A percentile compares a stretch with the other conserved stretches of the same genome.
Conservation (phyloP, 2,888 invertebrate genomes). For the Conchocele bisecta region DNA sequence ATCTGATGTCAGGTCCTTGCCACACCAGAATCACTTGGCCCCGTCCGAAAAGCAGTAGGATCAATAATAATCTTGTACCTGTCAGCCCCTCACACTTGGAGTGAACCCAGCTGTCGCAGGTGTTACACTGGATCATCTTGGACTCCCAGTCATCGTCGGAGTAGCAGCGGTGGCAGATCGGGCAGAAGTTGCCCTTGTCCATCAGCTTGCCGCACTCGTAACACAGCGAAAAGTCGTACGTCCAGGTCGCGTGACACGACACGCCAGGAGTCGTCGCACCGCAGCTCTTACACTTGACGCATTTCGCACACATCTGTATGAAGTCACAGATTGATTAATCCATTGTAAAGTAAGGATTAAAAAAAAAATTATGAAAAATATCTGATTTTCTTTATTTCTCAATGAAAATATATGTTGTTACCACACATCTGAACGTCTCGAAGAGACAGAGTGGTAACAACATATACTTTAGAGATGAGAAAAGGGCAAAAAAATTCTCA, state of each 20-base stretch:
- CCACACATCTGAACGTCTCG: too few relatives aligned
- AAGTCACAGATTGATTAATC: too few relatives aligned
- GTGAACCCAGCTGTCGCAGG: conserved; percentile 96
- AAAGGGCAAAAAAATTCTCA: too few relatives aligned
- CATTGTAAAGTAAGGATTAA: too few relatives aligned
- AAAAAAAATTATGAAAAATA: too few relatives aligned
- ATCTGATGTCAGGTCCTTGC: too few relatives aligned
- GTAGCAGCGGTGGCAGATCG: conserved; percentile 95
- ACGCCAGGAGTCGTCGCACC: conserved; percentile 85
- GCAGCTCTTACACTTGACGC: conserved; percentile 95
- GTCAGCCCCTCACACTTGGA: conserved; percentile 95
- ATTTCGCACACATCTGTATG: conserved; percentile 86
- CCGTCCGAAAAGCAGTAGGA: too few relatives aligned
- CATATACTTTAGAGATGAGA: too few relatives aligned
- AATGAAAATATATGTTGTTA: too few relatives aligned
- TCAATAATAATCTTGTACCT: conserved; percentile 68
- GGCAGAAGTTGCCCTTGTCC: conserved; percentile 95
- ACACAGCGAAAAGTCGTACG: conserved; percentile 90
- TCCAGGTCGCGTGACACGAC: conserved; percentile 80
- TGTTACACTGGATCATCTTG: conserved; percentile 97
- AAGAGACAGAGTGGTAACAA: too few relatives aligned
- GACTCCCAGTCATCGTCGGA: conserved; percentile 95
- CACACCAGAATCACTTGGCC: too few relatives aligned
- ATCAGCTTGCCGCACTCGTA: conserved; percentile 92
- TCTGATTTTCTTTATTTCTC: too few relatives aligned